Base-by-base conservation (phyloP, 1,140 invertebrate species). In the Cylas formicarius region DNA sequence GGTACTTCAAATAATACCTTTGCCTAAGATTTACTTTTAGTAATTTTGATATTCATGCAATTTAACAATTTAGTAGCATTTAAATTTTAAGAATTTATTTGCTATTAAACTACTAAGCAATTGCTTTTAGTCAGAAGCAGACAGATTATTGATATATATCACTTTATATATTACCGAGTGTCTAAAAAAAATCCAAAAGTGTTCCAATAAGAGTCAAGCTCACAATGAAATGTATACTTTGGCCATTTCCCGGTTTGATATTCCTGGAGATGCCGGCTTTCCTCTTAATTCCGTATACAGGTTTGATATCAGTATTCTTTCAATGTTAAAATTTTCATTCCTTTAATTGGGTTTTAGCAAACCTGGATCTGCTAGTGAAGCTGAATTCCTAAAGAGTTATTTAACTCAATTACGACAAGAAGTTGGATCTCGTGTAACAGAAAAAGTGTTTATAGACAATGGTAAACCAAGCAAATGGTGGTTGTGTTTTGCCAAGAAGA, bases 101-200 rank as follows among this genome's bases (percentile, higher is more conserved):
- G n/a, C n/a, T n/a, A n/a, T n/a, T n/a, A n/a, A n/a, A n/a, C n/a
- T n/a, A n/a, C n/a, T n/a, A n/a, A n/a, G n/a, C n/a, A n/a, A n/a
- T n/a, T n/a, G n/a, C 50, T 77, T 76, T 32, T 69, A 92, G 85
- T 93, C 84, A 60, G 90, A 96, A 68, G 81, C 91, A 14, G 95
- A 98, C 65, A 77, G 95, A 61, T 88, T 96, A 19, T 71, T 99
- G 3, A 99, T 99, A 50, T 99, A 99, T 62, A 81, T 99, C 20
- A 99, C 93, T 1, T 69, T 99, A n/a, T 99, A 98, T 64, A 93
- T 99, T 51, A 97, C 90, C 1, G 97, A 99, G 69, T 99, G 96
- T 63, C 70, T 99, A 24, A 98, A 98, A 61, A 86, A 85, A 58
- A 67, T 99, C 9, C 90, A 95, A 62, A 90, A 89, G 62, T 96